These are phyloP conservation scores for Datnioides undecimradiatus DNA, from an alignment of 2,113 vertebrate species.

Conservation along the genomic window DNA sequence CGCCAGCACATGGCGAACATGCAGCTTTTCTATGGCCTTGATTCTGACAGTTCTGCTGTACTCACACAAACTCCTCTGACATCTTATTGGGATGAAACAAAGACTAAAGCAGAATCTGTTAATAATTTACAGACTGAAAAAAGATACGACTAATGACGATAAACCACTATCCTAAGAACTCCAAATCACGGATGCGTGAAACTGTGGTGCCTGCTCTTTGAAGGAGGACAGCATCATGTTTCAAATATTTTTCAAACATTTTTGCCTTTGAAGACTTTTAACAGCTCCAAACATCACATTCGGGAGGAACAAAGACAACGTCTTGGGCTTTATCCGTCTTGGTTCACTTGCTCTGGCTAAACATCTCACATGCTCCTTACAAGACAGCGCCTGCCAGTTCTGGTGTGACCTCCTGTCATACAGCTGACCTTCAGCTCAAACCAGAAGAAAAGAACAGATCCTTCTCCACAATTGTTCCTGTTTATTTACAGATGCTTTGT, in stretches of 20 bases:
- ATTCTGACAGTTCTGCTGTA: conserved; percentile 50
- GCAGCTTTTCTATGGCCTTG: conserved; percentile 43
- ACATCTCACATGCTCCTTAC: conserved; percentile 18
- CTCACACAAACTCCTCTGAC: conserved; percentile 60
- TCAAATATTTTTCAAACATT: conserved; percentile 25
- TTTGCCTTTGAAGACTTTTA: conserved; percentile 41
- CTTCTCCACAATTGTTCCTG: conserved; percentile 9
- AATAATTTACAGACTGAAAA: conserved; percentile 73
- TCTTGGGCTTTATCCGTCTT: conserved; percentile 19
- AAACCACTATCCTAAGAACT: conserved; percentile 64
- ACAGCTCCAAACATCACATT: conserved; percentile 53
- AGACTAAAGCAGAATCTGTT: conserved; percentile 57
- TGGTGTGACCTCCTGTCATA: not conserved
- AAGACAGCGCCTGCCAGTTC: not conserved
- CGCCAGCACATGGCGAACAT: conserved; percentile 38
- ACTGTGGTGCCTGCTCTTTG: conserved; percentile 61
- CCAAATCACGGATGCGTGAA: conserved; percentile 56
- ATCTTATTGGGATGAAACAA: conserved; percentile 36
- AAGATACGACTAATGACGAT: conserved; percentile 41
- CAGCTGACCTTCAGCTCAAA: conserved; percentile 2
- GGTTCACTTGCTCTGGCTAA: conserved; percentile 31
- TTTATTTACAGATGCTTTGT: conserved; percentile 20
- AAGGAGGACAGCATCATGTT: conserved; percentile 54
- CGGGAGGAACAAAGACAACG: conserved; percentile 29
- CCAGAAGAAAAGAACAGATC: not conserved